A percentile compares a stretch with the other conserved stretches of the same genome.
phyloP scores from a whole-genome alignment of 2,797 vertebrate genomes.

The Salarias fasciatus region DNA sequence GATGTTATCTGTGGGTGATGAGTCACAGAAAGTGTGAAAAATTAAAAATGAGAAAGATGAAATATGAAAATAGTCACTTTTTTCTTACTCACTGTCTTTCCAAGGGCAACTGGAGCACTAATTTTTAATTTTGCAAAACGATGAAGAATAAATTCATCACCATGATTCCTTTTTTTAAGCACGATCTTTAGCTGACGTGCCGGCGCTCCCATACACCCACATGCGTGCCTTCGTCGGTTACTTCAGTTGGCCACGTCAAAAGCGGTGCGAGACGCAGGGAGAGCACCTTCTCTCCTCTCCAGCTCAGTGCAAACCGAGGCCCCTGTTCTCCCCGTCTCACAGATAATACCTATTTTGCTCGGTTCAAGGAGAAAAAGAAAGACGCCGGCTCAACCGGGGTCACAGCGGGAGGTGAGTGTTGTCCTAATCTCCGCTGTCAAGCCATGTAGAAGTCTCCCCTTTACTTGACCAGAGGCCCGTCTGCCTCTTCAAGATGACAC shows the following conservation, averaged over 20 bases:
- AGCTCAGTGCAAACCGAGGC: slow-evolving; percentile 19
- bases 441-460: slow-evolving; percentile 46
- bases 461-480: slow-evolving; percentile 49
- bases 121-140: slow-evolving; percentile 13
- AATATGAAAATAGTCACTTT: slow-evolving; percentile 24
- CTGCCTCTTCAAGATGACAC: slow-evolving; percentile 61
- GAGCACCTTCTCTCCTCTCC: slow-evolving; percentile 17
- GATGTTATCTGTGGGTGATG: slow-evolving; percentile 49
- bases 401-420: slow-evolving; percentile 34
- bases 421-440: slow-evolving; percentile 51
- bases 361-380: slow-evolving; percentile 26
- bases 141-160: too few species aligned
- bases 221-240: slow-evolving; percentile 10
- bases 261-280: slow-evolving; percentile 20
- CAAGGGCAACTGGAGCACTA: slow-evolving; percentile 12
- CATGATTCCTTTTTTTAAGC: slow-evolving; percentile 2
- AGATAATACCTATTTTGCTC: slow-evolving; percentile 40
- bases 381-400: slow-evolving; percentile 6
- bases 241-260: slow-evolving; percentile 38
- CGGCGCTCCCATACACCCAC: background rate
- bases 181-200: background rate
- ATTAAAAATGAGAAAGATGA: slow-evolving; percentile 42
- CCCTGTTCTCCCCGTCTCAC: slow-evolving; percentile 17
- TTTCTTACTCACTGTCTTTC: slow-evolving; percentile 15
- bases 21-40: slow-evolving; percentile 35